Conservation (phyloP, 2,888 invertebrate genomes). For the Adineta ricciae region DNA sequence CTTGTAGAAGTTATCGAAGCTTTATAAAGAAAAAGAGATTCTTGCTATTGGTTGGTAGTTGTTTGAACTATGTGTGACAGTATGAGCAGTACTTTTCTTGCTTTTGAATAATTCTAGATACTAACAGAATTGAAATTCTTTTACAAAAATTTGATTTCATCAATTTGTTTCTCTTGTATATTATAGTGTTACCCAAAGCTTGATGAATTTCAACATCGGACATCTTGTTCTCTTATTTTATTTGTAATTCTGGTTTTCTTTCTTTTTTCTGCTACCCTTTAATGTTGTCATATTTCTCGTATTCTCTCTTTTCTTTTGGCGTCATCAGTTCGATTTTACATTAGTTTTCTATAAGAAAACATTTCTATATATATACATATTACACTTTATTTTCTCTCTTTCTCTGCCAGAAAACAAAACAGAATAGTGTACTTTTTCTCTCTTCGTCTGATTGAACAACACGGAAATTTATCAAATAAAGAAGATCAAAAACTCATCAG, state of each 20-base stretch:
- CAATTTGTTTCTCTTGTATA: neutral
- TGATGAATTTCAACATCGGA: neutral
- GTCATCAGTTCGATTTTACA: neutral
- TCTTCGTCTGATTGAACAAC: neutral
- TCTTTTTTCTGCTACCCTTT: neutral
- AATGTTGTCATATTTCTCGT: slow-evolving; percentile 10
- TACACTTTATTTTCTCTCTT: neutral
- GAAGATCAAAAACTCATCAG: neutral
- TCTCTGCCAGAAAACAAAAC: neutral
- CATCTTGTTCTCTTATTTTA: neutral
- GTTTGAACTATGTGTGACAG: neutral
- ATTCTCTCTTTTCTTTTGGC: neutral
- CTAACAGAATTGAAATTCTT: too few relatives aligned
- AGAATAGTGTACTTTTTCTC: neutral
- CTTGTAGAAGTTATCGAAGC: slow-evolving; percentile 6
- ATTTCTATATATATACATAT: neutral
- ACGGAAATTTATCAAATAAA: neutral
- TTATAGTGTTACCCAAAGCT: neutral
- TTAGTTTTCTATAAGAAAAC: slow-evolving; percentile 12
- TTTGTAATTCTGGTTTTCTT: slow-evolving; percentile 9
- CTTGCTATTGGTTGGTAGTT: neutral
- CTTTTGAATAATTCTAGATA: neutral
- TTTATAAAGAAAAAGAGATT: neutral
- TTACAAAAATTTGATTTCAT: neutral
- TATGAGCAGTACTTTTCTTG: neutral